Evolutionary conservation across 2,797 vertebrate species (phyloP).

Genomic region (Phalanger gymnotis): DNA sequence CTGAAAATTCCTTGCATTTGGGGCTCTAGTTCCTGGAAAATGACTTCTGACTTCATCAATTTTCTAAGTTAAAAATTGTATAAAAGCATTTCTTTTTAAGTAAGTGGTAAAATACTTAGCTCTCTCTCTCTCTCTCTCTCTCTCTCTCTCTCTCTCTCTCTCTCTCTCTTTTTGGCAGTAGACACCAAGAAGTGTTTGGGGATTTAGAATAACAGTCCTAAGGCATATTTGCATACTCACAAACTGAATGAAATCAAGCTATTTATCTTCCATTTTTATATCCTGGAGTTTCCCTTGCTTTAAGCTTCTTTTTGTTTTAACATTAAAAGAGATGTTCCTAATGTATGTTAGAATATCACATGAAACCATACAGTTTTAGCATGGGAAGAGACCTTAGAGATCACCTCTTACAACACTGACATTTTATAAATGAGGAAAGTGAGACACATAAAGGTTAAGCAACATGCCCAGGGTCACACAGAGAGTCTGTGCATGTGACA

Average conservation of each 20-base stretch:
- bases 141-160: too few species aligned
- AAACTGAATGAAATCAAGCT: not conserved
- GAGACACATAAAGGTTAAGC: not conserved
- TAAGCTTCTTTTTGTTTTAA: not conserved
- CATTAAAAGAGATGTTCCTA: not conserved
- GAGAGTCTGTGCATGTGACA: not conserved
- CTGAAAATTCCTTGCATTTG: not conserved
- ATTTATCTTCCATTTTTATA: not conserved
- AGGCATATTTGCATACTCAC: not conserved
- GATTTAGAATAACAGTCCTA: not conserved
- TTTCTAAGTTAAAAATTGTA: not conserved
- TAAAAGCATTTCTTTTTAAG: not conserved
- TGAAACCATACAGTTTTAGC: not conserved
- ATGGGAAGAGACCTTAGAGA: not conserved
- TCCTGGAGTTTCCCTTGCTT: not conserved
- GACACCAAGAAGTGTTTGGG: not conserved
- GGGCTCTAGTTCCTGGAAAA: not conserved
- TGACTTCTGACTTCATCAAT: not conserved
- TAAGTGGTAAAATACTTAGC: not conserved
- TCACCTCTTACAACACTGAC: not conserved
- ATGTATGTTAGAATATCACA: not conserved
- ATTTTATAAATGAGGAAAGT: not conserved
- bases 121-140: too few species aligned
- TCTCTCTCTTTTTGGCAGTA: not conserved
- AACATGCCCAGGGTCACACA: not conserved